Conservation (phyloP, 2,797 vertebrate species). For the Ambastaia sidthimunki region DNA sequence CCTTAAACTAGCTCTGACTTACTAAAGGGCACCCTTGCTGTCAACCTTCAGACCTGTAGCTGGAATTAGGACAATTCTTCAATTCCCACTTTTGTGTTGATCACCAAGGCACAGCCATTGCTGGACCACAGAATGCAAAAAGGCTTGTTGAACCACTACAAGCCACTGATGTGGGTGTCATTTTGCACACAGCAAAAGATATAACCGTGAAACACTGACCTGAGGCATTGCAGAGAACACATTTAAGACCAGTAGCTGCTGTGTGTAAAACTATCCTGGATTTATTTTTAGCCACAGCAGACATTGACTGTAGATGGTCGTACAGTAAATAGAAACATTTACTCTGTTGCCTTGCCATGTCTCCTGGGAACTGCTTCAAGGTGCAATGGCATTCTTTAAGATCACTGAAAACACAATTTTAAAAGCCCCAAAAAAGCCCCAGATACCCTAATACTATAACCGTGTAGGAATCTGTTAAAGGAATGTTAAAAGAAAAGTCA, state of each 20-base stretch:
- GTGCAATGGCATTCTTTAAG: neutral
- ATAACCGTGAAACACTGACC: conserved; percentile 32
- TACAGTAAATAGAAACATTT: conserved; percentile 61
- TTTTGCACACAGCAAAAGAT: conserved; percentile 24
- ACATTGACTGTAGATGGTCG: conserved; percentile 60
- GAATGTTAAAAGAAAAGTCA: too few species aligned
- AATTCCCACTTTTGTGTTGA: neutral
- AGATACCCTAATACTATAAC: neutral
- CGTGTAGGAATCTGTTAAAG: too few species aligned
- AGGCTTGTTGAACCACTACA: neutral
- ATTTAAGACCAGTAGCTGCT: conserved; percentile 19
- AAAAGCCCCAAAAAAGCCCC: neutral
- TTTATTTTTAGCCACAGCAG: conserved; percentile 59
- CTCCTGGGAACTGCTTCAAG: conserved; percentile 23
- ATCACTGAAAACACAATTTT: neutral
- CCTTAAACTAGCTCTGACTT: conserved; percentile 35
- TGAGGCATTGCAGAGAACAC: conserved; percentile 32
- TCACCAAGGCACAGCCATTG: neutral
- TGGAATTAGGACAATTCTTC: conserved; percentile 14
- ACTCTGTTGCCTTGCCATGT: conserved; percentile 54
- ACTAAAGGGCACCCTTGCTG: conserved; percentile 51
- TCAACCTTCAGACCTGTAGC: conserved; percentile 22
- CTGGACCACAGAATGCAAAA: neutral
- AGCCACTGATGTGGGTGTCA: neutral
- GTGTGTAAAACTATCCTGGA: conserved; percentile 59